Conservation (phyloP, 1,140 invertebrate species). For the Nylanderia fulva region DNA sequence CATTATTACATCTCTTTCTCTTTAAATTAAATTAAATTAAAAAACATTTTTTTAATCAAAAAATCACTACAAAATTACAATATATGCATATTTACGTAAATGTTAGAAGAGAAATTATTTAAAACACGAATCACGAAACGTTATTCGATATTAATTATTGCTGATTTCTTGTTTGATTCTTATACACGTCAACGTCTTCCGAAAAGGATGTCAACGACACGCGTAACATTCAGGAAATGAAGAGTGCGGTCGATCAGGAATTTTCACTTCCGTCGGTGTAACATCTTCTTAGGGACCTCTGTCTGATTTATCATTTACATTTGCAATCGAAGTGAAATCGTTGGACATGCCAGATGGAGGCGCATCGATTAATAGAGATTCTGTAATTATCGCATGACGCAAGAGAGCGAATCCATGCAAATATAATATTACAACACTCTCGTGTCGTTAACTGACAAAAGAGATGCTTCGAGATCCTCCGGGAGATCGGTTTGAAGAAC, state of each 20-base stretch:
- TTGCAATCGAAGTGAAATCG: conserved; percentile 54
- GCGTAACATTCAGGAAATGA: conserved; percentile 23
- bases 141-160: neutral
- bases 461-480: neutral
- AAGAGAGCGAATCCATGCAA: neutral
- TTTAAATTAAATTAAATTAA: too few relatives aligned
- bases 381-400: neutral
- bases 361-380: conserved; percentile 26
- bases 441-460: neutral
- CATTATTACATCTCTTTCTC: neutral
- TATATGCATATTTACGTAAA: too few relatives aligned
- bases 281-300: neutral
- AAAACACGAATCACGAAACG: neutral
- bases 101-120: neutral
- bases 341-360: neutral
- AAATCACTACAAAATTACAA: neutral
- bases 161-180: neutral
- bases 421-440: conserved; percentile 23
- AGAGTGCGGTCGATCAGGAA: neutral
- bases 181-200: neutral
- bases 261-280: conserved; percentile 29
- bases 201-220: neutral
- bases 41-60: neutral
- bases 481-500: conserved; percentile 1
- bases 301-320: conserved; percentile 32